Base-by-base conservation (phyloP, 2,113 vertebrate species). In the Galeopterus variegatus region DNA sequence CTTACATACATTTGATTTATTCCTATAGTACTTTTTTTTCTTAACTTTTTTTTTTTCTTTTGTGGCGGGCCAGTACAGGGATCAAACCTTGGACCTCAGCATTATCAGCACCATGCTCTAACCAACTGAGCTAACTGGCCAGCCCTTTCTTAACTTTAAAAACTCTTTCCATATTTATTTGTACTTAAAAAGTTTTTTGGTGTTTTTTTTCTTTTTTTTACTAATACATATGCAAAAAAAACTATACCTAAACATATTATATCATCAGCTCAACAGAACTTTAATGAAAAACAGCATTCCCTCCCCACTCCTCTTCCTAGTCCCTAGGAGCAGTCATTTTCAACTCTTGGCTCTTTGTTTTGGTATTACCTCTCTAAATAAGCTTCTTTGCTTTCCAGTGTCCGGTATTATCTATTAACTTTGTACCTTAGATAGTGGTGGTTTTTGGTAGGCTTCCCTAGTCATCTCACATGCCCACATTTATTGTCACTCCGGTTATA, bases 211-310 rank as follows among this genome's bases (percentile, higher is more conserved):
- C 4, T 41, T 41, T 41, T 41, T 41, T 41, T 41, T 41, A 41
- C 41, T 89, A 72, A 52, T 82, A 33, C 10, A 24, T 26, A 31
- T 65, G 28, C 45, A 65, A 50, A 48, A 48, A 64, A 45, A 4
- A 45, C 21, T 58, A 6, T 77, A 36, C 18, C 9, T 80, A 54
- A 65, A 24, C 18, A n/a, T 69, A 36, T 41, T 33, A 87, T 65
- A 56, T n/a, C 18, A 19, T 50, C 26, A 41, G 17, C 19, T 88
- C 54, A 26, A 31, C n/a, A 62, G 54, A 26, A 12, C 26, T 76
- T 62, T 77, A 45, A 88, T 82, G 60, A 83, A 88, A 95, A 93
- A 89, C 50, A 77, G 19, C 45, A 88, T 45, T 69, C 14, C 8
- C 14, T 60, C 45, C 21, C 10, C 10, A 8, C 26, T 65, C 9